phyloP scores from a whole-genome alignment of 2,113 vertebrate species.

The Dasyornis broadbenti region DNA sequence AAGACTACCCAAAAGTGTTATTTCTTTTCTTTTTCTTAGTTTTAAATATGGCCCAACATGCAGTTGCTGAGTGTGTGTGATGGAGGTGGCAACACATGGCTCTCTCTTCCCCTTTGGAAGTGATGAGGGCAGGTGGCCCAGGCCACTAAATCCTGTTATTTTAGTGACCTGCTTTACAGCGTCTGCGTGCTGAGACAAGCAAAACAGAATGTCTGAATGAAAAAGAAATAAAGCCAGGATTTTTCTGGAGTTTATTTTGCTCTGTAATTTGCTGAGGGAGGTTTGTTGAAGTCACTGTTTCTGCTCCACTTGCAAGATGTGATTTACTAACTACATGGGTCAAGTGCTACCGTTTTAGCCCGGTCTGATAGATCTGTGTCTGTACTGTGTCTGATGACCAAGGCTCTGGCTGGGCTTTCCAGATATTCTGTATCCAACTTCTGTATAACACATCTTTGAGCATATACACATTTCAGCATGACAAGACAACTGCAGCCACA shows the following conservation, averaged over 20 bases:
- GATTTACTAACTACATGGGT: not conserved
- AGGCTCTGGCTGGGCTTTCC: not conserved
- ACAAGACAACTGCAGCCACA: not conserved
- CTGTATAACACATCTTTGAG: not conserved
- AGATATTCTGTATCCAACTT: not conserved
- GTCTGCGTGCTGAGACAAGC: not conserved
- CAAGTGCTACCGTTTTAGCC: not conserved
- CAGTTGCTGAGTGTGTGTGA: not conserved
- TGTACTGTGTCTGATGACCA: not conserved
- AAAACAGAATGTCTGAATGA: not conserved
- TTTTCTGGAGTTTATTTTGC: not conserved
- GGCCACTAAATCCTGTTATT: not conserved
- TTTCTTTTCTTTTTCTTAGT: not conserved
- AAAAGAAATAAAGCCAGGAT: not conserved
- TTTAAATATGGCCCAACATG: not conserved
- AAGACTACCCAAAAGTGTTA: not conserved
- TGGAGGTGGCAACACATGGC: not conserved
- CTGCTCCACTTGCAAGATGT: not conserved
- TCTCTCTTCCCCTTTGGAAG: not conserved
- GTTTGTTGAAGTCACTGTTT: not conserved
- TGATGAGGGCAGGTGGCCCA: not conserved
- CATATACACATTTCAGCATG: not conserved
- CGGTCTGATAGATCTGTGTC: fast-evolving
- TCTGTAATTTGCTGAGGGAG: not conserved
- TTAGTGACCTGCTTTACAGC: not conserved